These are phyloP conservation scores for Fulica atra DNA, from an alignment of 2,113 vertebrate species.

Conservation along the genomic window DNA sequence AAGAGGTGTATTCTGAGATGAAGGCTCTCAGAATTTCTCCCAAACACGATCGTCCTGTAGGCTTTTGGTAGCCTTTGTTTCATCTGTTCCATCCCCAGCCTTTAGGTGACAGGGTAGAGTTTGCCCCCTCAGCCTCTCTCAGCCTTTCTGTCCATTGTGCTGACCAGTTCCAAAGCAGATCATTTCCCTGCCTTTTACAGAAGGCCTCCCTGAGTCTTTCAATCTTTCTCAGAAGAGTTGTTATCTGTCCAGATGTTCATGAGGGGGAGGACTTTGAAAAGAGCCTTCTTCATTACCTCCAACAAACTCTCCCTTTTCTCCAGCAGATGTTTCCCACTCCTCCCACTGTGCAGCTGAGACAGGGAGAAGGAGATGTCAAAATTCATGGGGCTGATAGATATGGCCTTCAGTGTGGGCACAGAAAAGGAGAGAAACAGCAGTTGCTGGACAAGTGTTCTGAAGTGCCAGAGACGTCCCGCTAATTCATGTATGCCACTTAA, in stretches of 20 bases:
- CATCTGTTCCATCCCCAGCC: not conserved
- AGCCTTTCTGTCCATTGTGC: not conserved
- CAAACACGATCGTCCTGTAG: not conserved
- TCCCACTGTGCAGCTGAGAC: slow-evolving; percentile 43
- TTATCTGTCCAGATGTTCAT: slow-evolving; percentile 55
- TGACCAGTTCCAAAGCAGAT: not conserved
- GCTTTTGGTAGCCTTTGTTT: not conserved
- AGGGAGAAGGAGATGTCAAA: slow-evolving; percentile 10
- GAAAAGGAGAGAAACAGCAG: not conserved
- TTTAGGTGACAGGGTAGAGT: accelerated
- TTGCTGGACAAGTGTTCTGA: not conserved
- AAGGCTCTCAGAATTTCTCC: not conserved
- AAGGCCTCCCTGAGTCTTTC: not conserved
- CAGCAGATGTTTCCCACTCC: slow-evolving; percentile 22
- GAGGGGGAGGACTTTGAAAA: slow-evolving; percentile 45
- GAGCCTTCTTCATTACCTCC: slow-evolving; percentile 34
- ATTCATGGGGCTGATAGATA: not conserved
- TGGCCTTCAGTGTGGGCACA: not conserved
- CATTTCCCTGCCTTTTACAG: not conserved
- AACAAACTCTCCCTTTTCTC: slow-evolving; percentile 25
- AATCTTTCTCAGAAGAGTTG: not conserved
- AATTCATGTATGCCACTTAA: slow-evolving; percentile 10
- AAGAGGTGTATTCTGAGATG: not conserved
- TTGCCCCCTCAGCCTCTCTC: not conserved
- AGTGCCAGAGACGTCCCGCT: not conserved